Evolutionary conservation across 2,113 vertebrate genomes (phyloP).

Genomic region (Amazona guildingii): DNA sequence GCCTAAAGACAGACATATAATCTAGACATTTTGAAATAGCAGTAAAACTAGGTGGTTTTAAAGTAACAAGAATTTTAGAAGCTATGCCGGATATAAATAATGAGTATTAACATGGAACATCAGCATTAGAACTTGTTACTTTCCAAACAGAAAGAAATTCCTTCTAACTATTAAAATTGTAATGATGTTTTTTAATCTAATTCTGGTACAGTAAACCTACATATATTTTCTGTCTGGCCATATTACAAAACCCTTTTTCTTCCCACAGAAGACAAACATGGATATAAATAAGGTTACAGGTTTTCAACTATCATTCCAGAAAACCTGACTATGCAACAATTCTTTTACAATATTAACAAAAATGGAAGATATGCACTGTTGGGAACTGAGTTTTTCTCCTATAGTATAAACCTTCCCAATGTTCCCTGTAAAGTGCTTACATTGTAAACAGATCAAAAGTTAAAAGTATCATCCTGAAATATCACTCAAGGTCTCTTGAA

Average conservation of each 20-base stretch:
- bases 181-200: slow-evolving; percentile 24
- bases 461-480: not conserved
- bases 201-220: not conserved
- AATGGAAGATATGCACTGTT: not conserved
- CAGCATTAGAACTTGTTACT: slow-evolving; percentile 22
- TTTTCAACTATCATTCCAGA: not conserved
- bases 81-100: slow-evolving; percentile 53
- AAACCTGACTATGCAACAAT: slow-evolving; percentile 23
- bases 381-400: not conserved
- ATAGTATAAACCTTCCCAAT: not conserved
- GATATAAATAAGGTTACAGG: slow-evolving; percentile 22
- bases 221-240: slow-evolving; percentile 10
- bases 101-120: slow-evolving; percentile 15
- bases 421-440: not conserved
- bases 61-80: slow-evolving; percentile 15
- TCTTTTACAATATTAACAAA: not conserved
- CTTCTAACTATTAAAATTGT: slow-evolving; percentile 25
- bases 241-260: slow-evolving; percentile 12
- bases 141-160: not conserved
- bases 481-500: not conserved
- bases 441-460: not conserved
- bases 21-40: not conserved
- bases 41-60: not conserved
- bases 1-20: not conserved
- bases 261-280: slow-evolving; percentile 1